Percentiles rank a stretch among this genome's conserved stretches.
Conservation (phyloP, 2,888 invertebrate genomes). For the Agrotis ipsilon region DNA sequence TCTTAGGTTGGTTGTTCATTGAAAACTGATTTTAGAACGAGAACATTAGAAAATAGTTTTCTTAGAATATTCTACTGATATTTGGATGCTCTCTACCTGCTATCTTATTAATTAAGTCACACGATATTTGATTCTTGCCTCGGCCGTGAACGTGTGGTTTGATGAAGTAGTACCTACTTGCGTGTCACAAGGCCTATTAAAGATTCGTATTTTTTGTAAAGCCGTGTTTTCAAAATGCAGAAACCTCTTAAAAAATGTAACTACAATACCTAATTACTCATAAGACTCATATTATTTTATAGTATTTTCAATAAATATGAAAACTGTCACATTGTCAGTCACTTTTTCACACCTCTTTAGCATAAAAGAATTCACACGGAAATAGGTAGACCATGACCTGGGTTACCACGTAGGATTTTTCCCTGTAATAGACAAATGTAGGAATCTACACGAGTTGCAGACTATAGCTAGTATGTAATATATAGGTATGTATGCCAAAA, state of each 20-base stretch:
- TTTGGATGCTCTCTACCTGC: background rate
- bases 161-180: constrained; percentile 14
- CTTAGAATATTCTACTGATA: background rate
- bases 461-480: background rate
- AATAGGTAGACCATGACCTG: constrained; percentile 6
- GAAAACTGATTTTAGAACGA: constrained; percentile 10
- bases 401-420: background rate
- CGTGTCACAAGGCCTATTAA: too few species aligned
- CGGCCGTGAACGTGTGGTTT: too few species aligned
- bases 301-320: background rate
- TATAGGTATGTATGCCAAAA: constrained; percentile 31
- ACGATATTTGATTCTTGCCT: constrained; percentile 26
- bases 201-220: too few species aligned
- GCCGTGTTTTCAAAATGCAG: too few species aligned
- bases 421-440: too few species aligned
- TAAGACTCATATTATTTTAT: background rate
- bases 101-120: background rate
- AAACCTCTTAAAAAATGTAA: too few species aligned
- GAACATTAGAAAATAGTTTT: constrained; percentile 1
- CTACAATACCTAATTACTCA: background rate
- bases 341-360: background rate
- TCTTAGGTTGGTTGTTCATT: constrained; percentile 14
- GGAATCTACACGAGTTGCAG: too few species aligned
- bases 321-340: background rate
- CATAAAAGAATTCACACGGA: background rate